Base-by-base conservation (phyloP, 2,888 invertebrate genomes). In the Sphinx pinastri region DNA sequence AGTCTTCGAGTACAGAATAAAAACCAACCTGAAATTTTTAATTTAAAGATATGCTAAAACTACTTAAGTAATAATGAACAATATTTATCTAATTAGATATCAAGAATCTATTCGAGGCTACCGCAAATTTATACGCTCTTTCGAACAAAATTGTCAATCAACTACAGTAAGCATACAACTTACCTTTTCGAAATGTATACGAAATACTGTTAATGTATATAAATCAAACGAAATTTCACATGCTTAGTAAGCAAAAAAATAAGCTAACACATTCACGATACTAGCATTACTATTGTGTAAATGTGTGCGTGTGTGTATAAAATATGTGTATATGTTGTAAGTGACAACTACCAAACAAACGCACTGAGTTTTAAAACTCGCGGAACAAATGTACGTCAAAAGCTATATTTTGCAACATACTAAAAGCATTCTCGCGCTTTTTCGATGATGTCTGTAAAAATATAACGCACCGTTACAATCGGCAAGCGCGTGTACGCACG, bases 301-400 rank as follows among this genome's bases (percentile, higher is more conserved):
- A 11, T 19, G 19, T 55, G 38, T 52, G 16, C 16, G 8, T 55
- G 16, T 16, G 54, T 55, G 54, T 55, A 10, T 55, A n/a, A 16
- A 54, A 54, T 54, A 16, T 54, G 16, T 60, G 60, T 60, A 45
- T 47, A 1, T 11, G 16, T n/a, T 67, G 71, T 72, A 69, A 74
- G 80, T 83, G 81, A 80, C 81, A 78, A 81, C 82, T 81, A 83
- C 81, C 80, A 79, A 79, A 68, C 63, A 63, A 63, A 63, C 60
- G 60, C 45, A 47, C 68, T 67, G 11, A 47, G 19, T 63, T 63
- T 49, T 49, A 49, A 63, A 63, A 63, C 63, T 12, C 63, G 38
- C 13, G 58, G 58, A 58, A 58, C 63, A 19, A 47, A 63, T 16
- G 12, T 49, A 47, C 63, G 49, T 49, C 49, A 19, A 63, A 47